Evolutionary conservation across 2,113 vertebrate species (phyloP).

Genomic region (Monopterus albus): DNA sequence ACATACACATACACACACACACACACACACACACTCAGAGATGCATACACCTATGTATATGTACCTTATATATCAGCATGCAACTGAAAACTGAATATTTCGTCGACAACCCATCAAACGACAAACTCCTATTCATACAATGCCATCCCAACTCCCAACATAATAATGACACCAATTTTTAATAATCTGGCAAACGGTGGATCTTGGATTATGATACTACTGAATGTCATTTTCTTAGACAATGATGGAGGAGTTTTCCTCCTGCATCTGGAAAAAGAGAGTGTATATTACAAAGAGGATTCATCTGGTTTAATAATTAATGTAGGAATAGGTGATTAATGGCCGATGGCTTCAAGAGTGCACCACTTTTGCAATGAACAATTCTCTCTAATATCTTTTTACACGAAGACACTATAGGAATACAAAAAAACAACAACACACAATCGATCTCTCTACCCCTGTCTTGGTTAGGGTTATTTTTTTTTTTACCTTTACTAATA

Average conservation of each 20-base stretch:
- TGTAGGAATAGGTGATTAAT: slow-evolving; percentile 36
- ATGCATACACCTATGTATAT: neutral
- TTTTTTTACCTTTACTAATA: slow-evolving; percentile 1
- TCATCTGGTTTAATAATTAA: slow-evolving; percentile 53
- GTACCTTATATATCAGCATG: slow-evolving; percentile 7
- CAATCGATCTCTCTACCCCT: neutral
- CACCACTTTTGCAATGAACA: neutral
- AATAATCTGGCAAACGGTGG: neutral
- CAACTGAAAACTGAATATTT: slow-evolving; percentile 23
- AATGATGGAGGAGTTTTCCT: neutral
- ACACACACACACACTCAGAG: slow-evolving; percentile 4
- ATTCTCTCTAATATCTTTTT: neutral
- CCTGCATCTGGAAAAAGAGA: slow-evolving; percentile 5
- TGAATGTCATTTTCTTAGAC: slow-evolving; percentile 33
- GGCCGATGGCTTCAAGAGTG: slow-evolving; percentile 6
- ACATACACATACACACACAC: slow-evolving; percentile 8
- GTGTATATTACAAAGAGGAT: neutral
- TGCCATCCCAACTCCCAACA: neutral
- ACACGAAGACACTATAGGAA: neutral
- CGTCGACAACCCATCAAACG: slow-evolving; percentile 11
- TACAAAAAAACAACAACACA: neutral
- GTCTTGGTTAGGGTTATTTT: neutral
- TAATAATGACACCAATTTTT: slow-evolving; percentile 1
- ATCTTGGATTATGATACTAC: neutral
- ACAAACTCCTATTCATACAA: neutral